Evolutionary conservation across 2,888 invertebrate species (phyloP).

Genomic region (Drosophila paramelanica): DNA sequence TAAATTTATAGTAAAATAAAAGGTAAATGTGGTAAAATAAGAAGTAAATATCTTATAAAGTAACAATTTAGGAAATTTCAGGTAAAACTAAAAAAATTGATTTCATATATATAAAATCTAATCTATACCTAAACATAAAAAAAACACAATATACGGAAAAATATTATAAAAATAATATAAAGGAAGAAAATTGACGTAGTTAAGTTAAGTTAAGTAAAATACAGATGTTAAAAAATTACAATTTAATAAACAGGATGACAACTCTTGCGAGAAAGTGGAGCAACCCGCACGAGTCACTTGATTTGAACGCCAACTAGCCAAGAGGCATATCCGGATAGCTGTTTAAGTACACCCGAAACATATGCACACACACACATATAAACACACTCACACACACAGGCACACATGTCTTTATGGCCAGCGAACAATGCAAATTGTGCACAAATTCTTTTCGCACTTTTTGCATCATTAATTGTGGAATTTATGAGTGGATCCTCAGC

Average conservation of each 20-base stretch:
- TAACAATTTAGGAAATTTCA: neutral
- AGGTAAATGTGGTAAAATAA: no score
- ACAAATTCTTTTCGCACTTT: slow-evolving; percentile 81
- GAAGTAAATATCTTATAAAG: no score
- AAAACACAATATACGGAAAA: no score
- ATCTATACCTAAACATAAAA: no score
- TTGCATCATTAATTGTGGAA: slow-evolving; percentile 84
- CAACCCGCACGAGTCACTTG: slow-evolving; percentile 26
- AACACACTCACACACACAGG: slow-evolving; percentile 3
- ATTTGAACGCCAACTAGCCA: slow-evolving; percentile 14
- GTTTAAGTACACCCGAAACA: slow-evolving; percentile 30
- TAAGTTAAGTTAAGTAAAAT: no score
- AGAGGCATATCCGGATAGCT: slow-evolving; percentile 4
- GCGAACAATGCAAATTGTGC: slow-evolving; percentile 65
- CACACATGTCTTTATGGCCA: slow-evolving; percentile 18
- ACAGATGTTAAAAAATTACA: no score
- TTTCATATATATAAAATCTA: no score
- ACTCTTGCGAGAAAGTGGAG: neutral
- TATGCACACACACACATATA: slow-evolving; percentile 31
- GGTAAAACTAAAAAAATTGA: neutral
- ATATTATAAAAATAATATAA: no score
- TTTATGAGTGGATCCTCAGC: slow-evolving; percentile 77
- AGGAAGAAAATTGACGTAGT: no score
- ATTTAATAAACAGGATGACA: neutral
- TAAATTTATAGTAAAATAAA: no score